A percentile compares a stretch with the other conserved stretches of the same genome.
phyloP scores from a whole-genome alignment of 2,888 invertebrate species.

The Hypena proboscidalis region DNA sequence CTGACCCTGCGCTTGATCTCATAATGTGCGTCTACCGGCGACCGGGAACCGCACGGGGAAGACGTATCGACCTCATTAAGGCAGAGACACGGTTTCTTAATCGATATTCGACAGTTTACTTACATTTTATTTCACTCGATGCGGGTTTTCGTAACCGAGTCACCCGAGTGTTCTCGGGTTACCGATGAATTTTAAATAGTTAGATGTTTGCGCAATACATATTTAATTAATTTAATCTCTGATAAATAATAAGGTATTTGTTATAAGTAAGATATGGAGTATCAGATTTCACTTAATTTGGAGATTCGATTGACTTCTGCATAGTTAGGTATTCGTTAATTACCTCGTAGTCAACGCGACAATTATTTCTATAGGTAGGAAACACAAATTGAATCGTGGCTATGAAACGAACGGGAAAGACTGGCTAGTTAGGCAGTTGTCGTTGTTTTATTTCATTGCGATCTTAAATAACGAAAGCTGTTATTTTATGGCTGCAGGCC shows the following conservation, averaged over 20 bases:
- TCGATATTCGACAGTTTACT: conserved; percentile 66
- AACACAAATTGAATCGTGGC: conserved; percentile 5
- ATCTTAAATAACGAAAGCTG: conserved; percentile 13
- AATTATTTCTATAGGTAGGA: neutral
- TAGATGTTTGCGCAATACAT: conserved; percentile 35
- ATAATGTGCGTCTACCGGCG: conserved; percentile 61
- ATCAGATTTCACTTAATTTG: conserved; percentile 20
- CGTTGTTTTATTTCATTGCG: conserved; percentile 10
- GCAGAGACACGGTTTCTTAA: conserved; percentile 69
- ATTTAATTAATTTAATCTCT: conserved; percentile 34
- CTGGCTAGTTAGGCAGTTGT: conserved; percentile 9
- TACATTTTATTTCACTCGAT: conserved; percentile 59
- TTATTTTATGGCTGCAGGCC: conserved; percentile 14
- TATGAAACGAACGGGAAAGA: conserved; percentile 6
- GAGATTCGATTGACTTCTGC: neutral
- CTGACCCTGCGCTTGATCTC: conserved; percentile 78
- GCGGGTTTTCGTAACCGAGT: conserved; percentile 44
- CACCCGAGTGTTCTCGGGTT: conserved; percentile 40
- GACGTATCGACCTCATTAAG: conserved; percentile 77
- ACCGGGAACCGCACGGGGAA: conserved; percentile 50
- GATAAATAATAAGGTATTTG: conserved; percentile 27
- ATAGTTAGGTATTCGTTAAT: neutral
- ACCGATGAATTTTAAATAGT: conserved; percentile 46
- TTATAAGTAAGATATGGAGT: conserved; percentile 14
- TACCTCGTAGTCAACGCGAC: neutral